Conservation (phyloP, 35 echinoderm and acorn worm genomes). For the Eucidaris tribuloides region DNA sequence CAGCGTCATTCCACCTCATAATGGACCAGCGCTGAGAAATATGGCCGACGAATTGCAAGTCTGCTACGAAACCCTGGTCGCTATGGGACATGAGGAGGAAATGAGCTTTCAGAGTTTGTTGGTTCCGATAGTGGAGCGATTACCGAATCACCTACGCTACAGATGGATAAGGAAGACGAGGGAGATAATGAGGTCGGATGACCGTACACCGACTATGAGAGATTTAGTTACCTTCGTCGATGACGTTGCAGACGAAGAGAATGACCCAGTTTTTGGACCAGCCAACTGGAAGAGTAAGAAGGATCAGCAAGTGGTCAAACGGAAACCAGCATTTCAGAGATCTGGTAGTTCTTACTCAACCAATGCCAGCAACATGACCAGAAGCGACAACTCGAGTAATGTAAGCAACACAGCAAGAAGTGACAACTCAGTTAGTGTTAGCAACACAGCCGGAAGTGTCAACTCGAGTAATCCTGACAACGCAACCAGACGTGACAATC, state of each 20-base stretch:
- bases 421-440: background rate
- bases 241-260: conserved; percentile 19
- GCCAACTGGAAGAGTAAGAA: background rate
- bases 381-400: background rate
- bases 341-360: no score
- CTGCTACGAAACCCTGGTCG: conserved; percentile 27
- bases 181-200: no score
- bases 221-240: background rate
- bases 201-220: conserved; percentile 1
- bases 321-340: no score
- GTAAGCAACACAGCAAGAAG: background rate
- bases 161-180: no score
- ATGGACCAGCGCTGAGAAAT: background rate
- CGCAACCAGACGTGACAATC: background rate
- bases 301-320: no score
- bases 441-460: background rate
- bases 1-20: background rate
- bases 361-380: no score
- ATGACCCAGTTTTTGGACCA: conserved; percentile 38
- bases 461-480: no score
- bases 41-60: conserved; percentile 40
- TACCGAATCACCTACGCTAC: conserved; percentile 14
- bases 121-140: background rate
- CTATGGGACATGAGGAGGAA: conserved; percentile 16
- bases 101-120: conserved; percentile 9